phyloP scores from a whole-genome alignment of 30 jellyfish, hydroid and myxozoan genomes.

The Cassiopea andromeda region DNA sequence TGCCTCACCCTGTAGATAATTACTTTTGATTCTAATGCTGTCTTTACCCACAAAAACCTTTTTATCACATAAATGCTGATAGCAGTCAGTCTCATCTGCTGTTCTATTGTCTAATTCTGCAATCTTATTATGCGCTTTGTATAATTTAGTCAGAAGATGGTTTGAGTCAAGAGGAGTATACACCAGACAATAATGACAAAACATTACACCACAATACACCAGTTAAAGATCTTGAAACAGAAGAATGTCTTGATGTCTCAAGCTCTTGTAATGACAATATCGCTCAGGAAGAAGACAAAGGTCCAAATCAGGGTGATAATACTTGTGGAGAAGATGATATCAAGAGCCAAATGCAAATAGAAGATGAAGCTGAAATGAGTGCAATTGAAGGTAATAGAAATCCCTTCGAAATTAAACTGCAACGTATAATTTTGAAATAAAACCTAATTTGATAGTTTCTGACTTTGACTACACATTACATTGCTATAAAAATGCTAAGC shows the following conservation, averaged over 20 bases:
- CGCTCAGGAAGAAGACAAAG: not conserved
- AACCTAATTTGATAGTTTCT: no score
- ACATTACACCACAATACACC: not conserved
- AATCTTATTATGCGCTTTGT: not conserved
- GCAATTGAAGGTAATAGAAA: not conserved
- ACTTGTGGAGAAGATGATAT: not conserved
- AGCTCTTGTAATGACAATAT: not conserved
- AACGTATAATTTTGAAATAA: not conserved
- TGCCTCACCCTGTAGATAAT: no score
- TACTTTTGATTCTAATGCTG: no score
- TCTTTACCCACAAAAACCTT: no score
- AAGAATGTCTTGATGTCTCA: not conserved
- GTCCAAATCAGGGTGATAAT: not conserved
- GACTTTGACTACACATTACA: no score
- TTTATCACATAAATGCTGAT: no score
- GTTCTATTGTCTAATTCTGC: not conserved
- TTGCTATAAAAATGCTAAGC: no score
- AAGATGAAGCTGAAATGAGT: not conserved
- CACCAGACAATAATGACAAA: not conserved
- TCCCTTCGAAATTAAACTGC: not conserved
- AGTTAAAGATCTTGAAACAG: not conserved
- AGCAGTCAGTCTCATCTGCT: no score
- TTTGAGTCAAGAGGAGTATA: not conserved
- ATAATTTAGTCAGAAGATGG: not conserved
- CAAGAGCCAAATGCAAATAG: not conserved